A percentile compares a stretch with the other conserved stretches of the same genome.
Conservation (phyloP, 2,888 invertebrate genomes). For the Scaeva pyrastri region DNA sequence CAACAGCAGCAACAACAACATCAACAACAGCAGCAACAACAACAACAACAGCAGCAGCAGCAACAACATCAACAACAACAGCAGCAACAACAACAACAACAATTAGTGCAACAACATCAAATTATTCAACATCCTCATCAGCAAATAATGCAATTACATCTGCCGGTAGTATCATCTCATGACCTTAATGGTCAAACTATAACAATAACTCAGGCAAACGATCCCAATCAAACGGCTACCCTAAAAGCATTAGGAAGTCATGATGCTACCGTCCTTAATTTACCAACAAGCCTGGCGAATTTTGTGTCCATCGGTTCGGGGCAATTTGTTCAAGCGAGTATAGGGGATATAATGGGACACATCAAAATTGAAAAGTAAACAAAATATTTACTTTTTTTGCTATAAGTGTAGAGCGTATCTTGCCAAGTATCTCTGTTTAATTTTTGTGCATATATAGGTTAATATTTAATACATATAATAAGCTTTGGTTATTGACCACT, state of each 20-base stretch:
- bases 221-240: slow-evolving; percentile 76
- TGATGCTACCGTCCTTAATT: slow-evolving; percentile 81
- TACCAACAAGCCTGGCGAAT: slow-evolving; percentile 81
- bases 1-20: slow-evolving; percentile 56
- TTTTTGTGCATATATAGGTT: slow-evolving; percentile 52
- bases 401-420: slow-evolving; percentile 42
- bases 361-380: slow-evolving; percentile 82
- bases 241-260: slow-evolving; percentile 79
- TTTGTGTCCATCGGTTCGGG: slow-evolving; percentile 81
- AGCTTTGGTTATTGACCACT: slow-evolving; percentile 28
- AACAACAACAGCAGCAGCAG: slow-evolving; percentile 78
- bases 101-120: slow-evolving; percentile 73
- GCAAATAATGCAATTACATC: slow-evolving; percentile 83
- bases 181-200: slow-evolving; percentile 82
- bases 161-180: slow-evolving; percentile 80
- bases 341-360: slow-evolving; percentile 80
- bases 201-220: slow-evolving; percentile 81
- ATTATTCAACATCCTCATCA: slow-evolving; percentile 76
- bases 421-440: slow-evolving; percentile 60
- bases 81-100: slow-evolving; percentile 77
- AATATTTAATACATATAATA: slow-evolving; percentile 14
- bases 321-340: slow-evolving; percentile 81
- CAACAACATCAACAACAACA: slow-evolving; percentile 74
- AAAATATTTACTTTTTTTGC: slow-evolving; percentile 8
- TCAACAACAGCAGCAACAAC: slow-evolving; percentile 76